A percentile compares a stretch with the other conserved stretches of the same genome.
Conservation (phyloP, 2,113 vertebrate genomes). For the Gadus macrocephalus region DNA sequence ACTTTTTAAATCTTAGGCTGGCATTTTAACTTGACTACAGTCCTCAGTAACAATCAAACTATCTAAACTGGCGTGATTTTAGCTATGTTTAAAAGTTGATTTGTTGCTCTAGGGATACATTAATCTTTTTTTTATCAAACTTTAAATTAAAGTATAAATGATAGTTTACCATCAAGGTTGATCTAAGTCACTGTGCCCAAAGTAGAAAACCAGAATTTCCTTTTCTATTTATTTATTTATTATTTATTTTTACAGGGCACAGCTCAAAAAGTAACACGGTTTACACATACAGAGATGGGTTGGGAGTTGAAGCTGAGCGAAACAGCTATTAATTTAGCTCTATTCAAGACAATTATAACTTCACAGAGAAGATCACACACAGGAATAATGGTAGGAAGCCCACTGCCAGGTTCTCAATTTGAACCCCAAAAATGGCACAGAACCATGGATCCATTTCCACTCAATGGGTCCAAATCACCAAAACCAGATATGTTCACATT, state of each 20-base stretch:
- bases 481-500: slow-evolving; percentile 38
- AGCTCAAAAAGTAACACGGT: no score
- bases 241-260: slow-evolving; percentile 4
- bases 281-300: no score
- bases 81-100: no score
- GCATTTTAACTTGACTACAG: no score
- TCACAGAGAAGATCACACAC: neutral
- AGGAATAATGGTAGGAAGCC: slow-evolving; percentile 32
- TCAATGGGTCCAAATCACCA: neutral
- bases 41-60: no score
- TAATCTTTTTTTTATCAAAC: neutral
- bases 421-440: slow-evolving; percentile 34
- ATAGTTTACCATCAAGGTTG: neutral
- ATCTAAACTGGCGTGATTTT: no score
- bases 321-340: no score
- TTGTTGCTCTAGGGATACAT: no score
- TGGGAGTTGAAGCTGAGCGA: no score
- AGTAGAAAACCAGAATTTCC: slow-evolving; percentile 2
- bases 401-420: slow-evolving; percentile 56
- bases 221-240: slow-evolving; percentile 9
- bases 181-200: neutral
- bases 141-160: neutral
- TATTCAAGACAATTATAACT: neutral
- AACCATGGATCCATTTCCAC: slow-evolving; percentile 8
- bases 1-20: slow-evolving; percentile 2